A percentile compares a stretch with the other conserved stretches of the same genome.
phyloP scores from a whole-genome alignment of 2,797 vertebrate genomes.

The Graptemys geographica region DNA sequence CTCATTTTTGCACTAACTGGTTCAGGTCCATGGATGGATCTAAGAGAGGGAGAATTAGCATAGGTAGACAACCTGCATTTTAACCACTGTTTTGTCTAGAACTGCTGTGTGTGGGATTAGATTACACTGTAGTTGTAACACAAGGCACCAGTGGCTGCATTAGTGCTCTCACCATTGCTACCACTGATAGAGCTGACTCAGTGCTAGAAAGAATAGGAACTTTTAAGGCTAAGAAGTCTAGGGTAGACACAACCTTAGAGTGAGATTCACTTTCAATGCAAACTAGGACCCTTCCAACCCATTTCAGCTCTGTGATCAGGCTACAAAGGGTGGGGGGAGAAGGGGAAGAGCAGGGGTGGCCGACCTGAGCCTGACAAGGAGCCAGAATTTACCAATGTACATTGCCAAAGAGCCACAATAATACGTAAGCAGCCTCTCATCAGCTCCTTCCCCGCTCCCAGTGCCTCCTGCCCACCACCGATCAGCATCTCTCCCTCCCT shows the following conservation, averaged over 20 bases:
- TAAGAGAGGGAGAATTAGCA: rapidly evolving
- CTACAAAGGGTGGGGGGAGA: background rate
- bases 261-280: rapidly evolving
- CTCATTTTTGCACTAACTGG: rapidly evolving
- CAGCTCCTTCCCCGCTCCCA: too few species aligned
- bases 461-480: too few species aligned
- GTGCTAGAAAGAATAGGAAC: background rate
- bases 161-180: background rate
- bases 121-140: rapidly evolving
- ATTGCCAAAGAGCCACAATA: too few species aligned
- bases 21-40: background rate
- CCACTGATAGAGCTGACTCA: background rate
- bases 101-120: background rate
- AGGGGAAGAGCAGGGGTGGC: background rate
- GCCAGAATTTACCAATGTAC: too few species aligned
- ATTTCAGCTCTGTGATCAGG: background rate
- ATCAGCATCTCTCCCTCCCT: too few species aligned
- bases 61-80: rapidly evolving
- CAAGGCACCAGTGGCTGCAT: background rate
- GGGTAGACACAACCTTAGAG: rapidly evolving
- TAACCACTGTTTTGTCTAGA: rapidly evolving
- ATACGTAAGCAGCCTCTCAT: too few species aligned
- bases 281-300: background rate
- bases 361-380: too few species aligned
- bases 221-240: background rate